Conservation (phyloP, 2,113 vertebrate genomes). For the Tyto alba region DNA sequence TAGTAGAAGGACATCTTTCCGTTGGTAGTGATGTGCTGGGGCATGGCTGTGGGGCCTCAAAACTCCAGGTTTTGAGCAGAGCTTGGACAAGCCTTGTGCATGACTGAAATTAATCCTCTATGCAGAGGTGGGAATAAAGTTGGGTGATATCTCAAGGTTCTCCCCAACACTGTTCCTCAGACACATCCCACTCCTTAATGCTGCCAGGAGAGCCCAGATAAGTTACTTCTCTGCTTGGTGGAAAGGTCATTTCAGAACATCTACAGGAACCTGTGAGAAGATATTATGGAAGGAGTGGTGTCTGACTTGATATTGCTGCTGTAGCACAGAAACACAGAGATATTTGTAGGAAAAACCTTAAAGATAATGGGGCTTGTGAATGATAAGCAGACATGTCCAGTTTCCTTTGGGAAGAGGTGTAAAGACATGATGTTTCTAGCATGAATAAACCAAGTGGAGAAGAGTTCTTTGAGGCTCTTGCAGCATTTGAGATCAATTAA, state of each 20-base stretch:
- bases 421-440: background rate
- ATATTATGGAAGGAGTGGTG: background rate
- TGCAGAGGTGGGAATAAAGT: background rate
- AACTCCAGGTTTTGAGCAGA: background rate
- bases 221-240: background rate
- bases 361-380: background rate
- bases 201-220: background rate
- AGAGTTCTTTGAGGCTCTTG: background rate
- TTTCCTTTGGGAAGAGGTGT: background rate
- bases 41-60: background rate
- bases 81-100: accelerated
- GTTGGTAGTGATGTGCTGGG: background rate
- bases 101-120: background rate
- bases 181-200: background rate
- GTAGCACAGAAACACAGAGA: background rate
- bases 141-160: background rate
- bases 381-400: background rate
- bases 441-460: background rate
- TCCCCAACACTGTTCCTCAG: background rate
- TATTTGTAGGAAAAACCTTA: background rate
- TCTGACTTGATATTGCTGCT: background rate
- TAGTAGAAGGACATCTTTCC: background rate
- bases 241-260: background rate
- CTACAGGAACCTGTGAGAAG: background rate
- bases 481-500: background rate